phyloP scores from a whole-genome alignment of 2,888 invertebrate species.

The Carcina quercana region DNA sequence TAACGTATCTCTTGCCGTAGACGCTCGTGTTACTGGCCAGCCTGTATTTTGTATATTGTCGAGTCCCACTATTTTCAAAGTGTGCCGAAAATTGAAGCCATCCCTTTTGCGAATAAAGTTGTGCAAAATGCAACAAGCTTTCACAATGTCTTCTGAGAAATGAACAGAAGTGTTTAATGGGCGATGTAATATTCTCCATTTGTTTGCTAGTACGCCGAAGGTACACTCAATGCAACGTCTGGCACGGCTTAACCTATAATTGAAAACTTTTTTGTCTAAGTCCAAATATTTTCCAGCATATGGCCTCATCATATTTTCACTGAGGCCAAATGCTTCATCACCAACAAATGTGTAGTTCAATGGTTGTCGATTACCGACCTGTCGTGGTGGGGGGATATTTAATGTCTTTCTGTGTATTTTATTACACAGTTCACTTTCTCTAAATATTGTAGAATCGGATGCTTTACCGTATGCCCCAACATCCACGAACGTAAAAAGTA shows the following conservation, averaged over 20 bases:
- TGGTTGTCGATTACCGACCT: slow-evolving; percentile 17
- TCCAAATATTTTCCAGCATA: slow-evolving; percentile 1
- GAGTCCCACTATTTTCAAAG: slow-evolving; percentile 17
- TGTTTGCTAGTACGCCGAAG: slow-evolving; percentile 5
- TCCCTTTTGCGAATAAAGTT: slow-evolving; percentile 9
- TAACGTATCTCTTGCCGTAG: slow-evolving; percentile 19
- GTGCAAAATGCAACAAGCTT: slow-evolving; percentile 11
- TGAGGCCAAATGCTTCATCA: slow-evolving; percentile 14
- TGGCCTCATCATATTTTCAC: slow-evolving; percentile 11
- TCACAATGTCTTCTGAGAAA: slow-evolving; percentile 9
- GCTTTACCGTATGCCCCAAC: slow-evolving; percentile 21
- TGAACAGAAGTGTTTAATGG: slow-evolving; percentile 9
- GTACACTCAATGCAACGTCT: slow-evolving; percentile 10
- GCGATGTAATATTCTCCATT: slow-evolving; percentile 8
- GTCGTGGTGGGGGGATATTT: slow-evolving; percentile 18
- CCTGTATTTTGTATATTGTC: slow-evolving; percentile 19
- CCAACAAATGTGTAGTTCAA: slow-evolving; percentile 16
- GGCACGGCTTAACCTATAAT: slow-evolving; percentile 12
- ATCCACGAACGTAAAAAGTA: slow-evolving; percentile 22
- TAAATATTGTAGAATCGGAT: slow-evolving; percentile 20
- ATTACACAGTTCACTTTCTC: slow-evolving; percentile 19
- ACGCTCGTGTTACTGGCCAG: slow-evolving; percentile 14
- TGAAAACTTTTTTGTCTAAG: slow-evolving; percentile 3
- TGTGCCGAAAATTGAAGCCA: slow-evolving; percentile 16
- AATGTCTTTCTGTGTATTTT: slow-evolving; percentile 18